phyloP scores from a whole-genome alignment of 2,888 invertebrate species.

The Caenorhabditis doughertyi region DNA sequence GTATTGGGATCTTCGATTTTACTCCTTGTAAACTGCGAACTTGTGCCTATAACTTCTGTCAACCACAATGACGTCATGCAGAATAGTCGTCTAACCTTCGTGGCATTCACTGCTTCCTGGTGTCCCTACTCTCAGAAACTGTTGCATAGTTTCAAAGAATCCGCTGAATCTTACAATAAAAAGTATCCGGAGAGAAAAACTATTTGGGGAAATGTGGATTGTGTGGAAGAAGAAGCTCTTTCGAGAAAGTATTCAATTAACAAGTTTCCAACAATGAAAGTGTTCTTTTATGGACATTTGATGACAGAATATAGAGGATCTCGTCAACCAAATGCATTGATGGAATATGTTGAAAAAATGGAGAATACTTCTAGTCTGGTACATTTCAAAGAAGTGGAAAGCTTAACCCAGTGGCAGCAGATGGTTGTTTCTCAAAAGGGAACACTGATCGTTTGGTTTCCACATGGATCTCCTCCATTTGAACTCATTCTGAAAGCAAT shows the following conservation, averaged over 20 bases:
- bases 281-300: conserved; percentile 45
- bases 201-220: conserved; percentile 56
- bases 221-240: not conserved
- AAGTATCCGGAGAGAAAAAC: conserved; percentile 52
- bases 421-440: conserved; percentile 15
- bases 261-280: conserved; percentile 59
- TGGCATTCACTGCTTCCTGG: conserved; percentile 49
- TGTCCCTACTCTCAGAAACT: conserved; percentile 40
- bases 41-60: conserved; percentile 1
- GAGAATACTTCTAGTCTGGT: conserved; percentile 41
- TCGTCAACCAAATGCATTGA: conserved; percentile 9
- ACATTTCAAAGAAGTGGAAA: conserved; percentile 32
- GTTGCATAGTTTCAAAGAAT: not conserved
- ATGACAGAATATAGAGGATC: conserved; percentile 47
- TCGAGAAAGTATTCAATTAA: not conserved
- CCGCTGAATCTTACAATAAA: conserved; percentile 11
- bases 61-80: conserved; percentile 47
- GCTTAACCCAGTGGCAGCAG: conserved; percentile 49
- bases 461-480: conserved; percentile 40
- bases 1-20: conserved; percentile 7
- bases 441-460: conserved; percentile 55
- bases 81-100: conserved; percentile 46
- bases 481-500: conserved; percentile 49
- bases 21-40: not conserved
- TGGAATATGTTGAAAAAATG: conserved; percentile 44